Base-by-base conservation (phyloP, 1,140 invertebrate species). In the Reticulitermes speratus region DNA sequence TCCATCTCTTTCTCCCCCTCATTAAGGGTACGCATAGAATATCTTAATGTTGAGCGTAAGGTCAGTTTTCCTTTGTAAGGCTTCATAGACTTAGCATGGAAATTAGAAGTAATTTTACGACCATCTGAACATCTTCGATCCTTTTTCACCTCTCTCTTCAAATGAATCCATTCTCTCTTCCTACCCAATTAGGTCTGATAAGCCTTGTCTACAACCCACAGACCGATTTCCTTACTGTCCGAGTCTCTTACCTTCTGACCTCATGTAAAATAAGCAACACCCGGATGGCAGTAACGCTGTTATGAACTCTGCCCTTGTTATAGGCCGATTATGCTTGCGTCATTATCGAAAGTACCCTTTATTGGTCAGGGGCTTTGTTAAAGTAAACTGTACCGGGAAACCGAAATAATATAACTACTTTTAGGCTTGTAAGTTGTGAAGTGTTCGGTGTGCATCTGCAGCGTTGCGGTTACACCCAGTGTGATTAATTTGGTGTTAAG, bases 81-180 rank as follows among this genome's bases (percentile, higher is more conserved):
- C 59, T 65, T 65, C 59, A 23, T 65, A 65, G 59, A 65, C 21
- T 65, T 48, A 8, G 65, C n/a, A 75, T 75, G 65, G 65, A 75
- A 75, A 75, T 75, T 75, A 25, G 14, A 25, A 75, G 65, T 75
- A 75, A 75, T 75, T 75, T 75, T 75, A 75, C 65, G n/a, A 75
- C 65, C 65, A 75, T 75, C 65, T 75, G 65, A 75, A 75, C 65
- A 75, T 8, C 65, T n/a, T 75, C 65, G 65, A 75, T 75, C 25
- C 65, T 19, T 75, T 8, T 75, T 25, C 9, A 9, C 25, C 25
- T n/a, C 65, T 75, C 12, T 7, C 19, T 65, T 19, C 5, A 2
- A 38, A 5, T 38, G 38, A 38, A 38, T 38, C 38, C 38, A 2
- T 38, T 38, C 38, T 38, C 38, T 38, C 59, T 65, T 65, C 6